A percentile compares a stretch with the other conserved stretches of the same genome.
These are phyloP conservation scores for Halocynthia aurantium DNA, from an alignment of 23 tunicate species.

Conservation along the genomic window DNA sequence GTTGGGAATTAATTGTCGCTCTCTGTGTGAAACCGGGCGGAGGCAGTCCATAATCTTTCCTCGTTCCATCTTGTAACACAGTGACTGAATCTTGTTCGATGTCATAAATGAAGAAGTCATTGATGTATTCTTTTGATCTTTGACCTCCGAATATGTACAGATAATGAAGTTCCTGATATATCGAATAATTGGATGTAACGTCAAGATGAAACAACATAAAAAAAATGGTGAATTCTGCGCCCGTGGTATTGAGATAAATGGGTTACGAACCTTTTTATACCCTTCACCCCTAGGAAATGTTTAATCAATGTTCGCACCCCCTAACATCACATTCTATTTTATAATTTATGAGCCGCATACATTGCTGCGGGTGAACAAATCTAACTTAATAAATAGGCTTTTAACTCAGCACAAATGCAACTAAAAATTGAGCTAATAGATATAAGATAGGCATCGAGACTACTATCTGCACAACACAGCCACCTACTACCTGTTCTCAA, in stretches of 20 bases:
- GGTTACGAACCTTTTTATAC: not conserved
- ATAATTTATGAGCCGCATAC: no score
- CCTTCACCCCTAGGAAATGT: not conserved
- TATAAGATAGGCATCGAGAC: no score
- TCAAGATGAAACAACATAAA: not conserved
- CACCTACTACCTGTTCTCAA: no score
- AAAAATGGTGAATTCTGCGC: not conserved
- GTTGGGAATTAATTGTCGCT: conserved; percentile 63
- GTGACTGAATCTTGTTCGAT: conserved; percentile 48
- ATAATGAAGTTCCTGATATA: conserved; percentile 34
- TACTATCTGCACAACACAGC: no score
- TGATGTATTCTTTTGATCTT: conserved; percentile 68
- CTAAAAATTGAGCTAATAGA: no score
- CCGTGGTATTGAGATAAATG: not conserved
- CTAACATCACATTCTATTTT: not conserved
- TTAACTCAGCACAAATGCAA: no score
- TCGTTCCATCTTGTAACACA: conserved; percentile 46
- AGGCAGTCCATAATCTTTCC: conserved; percentile 53
- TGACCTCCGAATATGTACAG: conserved; percentile 86
- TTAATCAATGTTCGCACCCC: not conserved
- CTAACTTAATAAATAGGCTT: no score
- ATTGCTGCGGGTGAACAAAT: no score
- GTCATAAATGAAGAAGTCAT: conserved; percentile 75
- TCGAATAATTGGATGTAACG: no score
- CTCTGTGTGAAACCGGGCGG: conserved; percentile 85